Evolutionary conservation across 2,113 vertebrate species (phyloP), one percentile per base, ranked within the genome.

Genomic region (Promerops cafer): DNA sequence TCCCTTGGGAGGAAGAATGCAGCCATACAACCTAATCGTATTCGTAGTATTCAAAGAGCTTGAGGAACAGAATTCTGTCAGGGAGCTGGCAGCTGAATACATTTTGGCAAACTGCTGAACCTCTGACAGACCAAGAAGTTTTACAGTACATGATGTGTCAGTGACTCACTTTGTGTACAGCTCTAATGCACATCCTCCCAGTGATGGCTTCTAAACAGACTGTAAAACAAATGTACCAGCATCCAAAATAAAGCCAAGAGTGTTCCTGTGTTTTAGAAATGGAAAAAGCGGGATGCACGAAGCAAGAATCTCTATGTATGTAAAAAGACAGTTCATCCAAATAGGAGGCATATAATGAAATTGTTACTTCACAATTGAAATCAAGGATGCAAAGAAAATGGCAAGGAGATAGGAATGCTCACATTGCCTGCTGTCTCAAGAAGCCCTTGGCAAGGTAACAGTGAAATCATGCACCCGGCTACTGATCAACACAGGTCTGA

Each of bases 1-100:
- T 90, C 92, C 50, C 90, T 63, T 91, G 60, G 42, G 74, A 94
- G 61, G 49, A 90, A 94, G 37, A 95, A 20, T 33, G 52, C 47
- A 90, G 78, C 87, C 93, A 92, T 33, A 94, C 42, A 96, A 86
- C 60, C 64, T 97, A 82, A 96, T 96, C 79, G 95, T 94, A 91
- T 84, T 95, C 82, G 89, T 54, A 96, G 79, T 52, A 91, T 94
- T 92, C 79, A 96, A 94, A 95, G 89, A 83, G 47, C 42, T 53
- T 75, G 69, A 95, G 91, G 87, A 95, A 76, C 54, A 81, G 80
- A 94, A 63, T 53, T 96, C 69, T 90, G 63, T 65, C 64, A 96
- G 78, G 84, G 54, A 82, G n/a, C 40, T 94, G 88, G 77, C 82
- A 94, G 75, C 54, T 85, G 87, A 76, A 30, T 47, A 59, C 49